Evolutionary conservation across 2,888 invertebrate species (phyloP), one percentile per base, ranked within the genome.

Genomic region (Agrotis puta): DNA sequence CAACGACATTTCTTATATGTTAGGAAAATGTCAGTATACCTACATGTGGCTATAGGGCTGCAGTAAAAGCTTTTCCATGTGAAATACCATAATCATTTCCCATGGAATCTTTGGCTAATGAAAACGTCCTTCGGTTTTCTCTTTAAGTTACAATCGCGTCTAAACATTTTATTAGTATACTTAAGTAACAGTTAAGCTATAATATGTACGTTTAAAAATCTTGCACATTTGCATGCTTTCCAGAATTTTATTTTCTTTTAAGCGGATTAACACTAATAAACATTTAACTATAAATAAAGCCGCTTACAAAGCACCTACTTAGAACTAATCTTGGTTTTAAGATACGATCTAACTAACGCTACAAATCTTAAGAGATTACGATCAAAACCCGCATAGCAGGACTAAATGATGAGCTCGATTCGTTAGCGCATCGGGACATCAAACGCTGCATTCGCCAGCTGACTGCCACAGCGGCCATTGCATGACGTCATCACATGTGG

Each of bases 401-500:
- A 65, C 54, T 78, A 64, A 74, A 65, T 66, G 78, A 79, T 78
- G 80, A 65, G 58, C 71, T 71, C 80, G 76, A 63, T 57, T 65
- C 76, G 24, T 69, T 68, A 76, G 77, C 75, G 72, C 75, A 67
- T 79, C 79, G 79, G 77, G 11, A 77, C 77, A 70, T 73, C 80
- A 79, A 79, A 80, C 73, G 77, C 22, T 84, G 81, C 82, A 84
- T 70, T 82, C 83, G 79, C 84, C 92, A 92, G 92, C 93, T 93
- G 92, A 92, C 89, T 90, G 71, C 66, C 79, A 77, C 86, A 87
- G 76, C 82, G 78, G 85, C 83, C 81, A 80, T 81, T 74, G 79
- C 56, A 59, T 93, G 93, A 94, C 93, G 92, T 93, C 93, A 94
- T 63, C 90, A 92, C 94, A 94, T 93, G 91, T 93, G 93, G 90